Evolutionary conservation across 35 echinoderm and acorn worm species (phyloP).

Genomic region (Apostichopus japonicus): DNA sequence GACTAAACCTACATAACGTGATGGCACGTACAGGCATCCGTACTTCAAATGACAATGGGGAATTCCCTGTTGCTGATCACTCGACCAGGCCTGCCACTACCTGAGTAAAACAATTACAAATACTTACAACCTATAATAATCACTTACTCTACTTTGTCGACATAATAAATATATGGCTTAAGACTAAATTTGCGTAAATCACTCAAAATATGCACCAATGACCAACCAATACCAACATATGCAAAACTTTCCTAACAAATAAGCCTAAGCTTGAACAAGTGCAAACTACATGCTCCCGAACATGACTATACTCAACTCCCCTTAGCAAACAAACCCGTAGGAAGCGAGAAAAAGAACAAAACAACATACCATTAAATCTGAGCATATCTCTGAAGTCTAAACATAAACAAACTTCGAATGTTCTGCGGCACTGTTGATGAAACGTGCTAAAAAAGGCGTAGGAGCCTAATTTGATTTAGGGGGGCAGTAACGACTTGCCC

Average conservation of each 20-base stretch:
- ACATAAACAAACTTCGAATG: conserved; percentile 42
- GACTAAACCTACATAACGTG: neutral
- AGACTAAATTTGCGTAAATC: too few relatives aligned
- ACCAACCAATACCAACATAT: neutral
- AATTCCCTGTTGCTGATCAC: conserved; percentile 11
- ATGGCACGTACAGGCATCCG: conserved; percentile 51
- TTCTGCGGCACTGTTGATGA: neutral
- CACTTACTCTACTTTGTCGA: neutral
- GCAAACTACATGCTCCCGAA: conserved; percentile 36
- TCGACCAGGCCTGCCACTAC: conserved; percentile 36
- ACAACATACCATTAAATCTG: neutral
- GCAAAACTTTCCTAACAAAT: conserved; percentile 29
- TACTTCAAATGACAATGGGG: conserved; percentile 42
- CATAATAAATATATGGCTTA: too few relatives aligned
- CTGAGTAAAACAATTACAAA: conserved; percentile 49
- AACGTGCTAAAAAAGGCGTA: too few relatives aligned
- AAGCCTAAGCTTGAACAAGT: conserved; percentile 35
- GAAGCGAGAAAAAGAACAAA: neutral
- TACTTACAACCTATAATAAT: conserved; percentile 48
- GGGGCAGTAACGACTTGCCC: too few relatives aligned
- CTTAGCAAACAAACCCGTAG: too few relatives aligned
- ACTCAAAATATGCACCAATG: too few relatives aligned
- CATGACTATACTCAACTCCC: conserved; percentile 31
- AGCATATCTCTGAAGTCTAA: conserved; percentile 13
- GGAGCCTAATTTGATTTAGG: too few relatives aligned